These are phyloP conservation scores for Amorpha juglandis DNA, from an alignment of 2,888 invertebrate species.

Conservation along the genomic window DNA sequence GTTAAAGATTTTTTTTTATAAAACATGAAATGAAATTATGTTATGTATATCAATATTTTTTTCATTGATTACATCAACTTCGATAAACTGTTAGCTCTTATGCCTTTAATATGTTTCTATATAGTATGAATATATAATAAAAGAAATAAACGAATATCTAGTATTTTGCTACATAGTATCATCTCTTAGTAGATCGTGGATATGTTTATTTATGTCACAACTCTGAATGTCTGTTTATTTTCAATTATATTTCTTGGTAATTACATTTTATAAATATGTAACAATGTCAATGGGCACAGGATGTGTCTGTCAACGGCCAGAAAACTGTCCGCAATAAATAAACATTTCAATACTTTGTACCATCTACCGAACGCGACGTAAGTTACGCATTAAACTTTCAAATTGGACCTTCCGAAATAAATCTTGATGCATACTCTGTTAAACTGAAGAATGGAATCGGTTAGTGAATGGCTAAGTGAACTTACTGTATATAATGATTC, in stretches of 20 bases:
- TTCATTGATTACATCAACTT: too few species aligned
- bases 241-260: constrained; percentile 39
- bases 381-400: constrained; percentile 32
- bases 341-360: constrained; percentile 59
- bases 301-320: constrained; percentile 57
- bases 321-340: constrained; percentile 58
- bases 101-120: too few species aligned
- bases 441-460: constrained; percentile 48
- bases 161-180: too few species aligned
- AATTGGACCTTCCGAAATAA: constrained; percentile 23
- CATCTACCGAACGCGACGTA: constrained; percentile 34
- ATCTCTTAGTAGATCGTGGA: too few species aligned
- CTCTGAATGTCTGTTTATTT: constrained; percentile 1
- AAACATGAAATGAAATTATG: too few species aligned
- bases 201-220: background rate
- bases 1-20: too few species aligned
- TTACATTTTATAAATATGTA: constrained; percentile 32
- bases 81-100: too few species aligned
- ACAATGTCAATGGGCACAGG: constrained; percentile 49
- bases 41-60: too few species aligned
- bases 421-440: constrained; percentile 35
- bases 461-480: constrained; percentile 50
- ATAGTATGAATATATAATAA: too few species aligned
- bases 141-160: too few species aligned
- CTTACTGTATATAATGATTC: background rate